phyloP scores from a whole-genome alignment of 2,888 invertebrate genomes.

The Dicyrtomina minuta region DNA sequence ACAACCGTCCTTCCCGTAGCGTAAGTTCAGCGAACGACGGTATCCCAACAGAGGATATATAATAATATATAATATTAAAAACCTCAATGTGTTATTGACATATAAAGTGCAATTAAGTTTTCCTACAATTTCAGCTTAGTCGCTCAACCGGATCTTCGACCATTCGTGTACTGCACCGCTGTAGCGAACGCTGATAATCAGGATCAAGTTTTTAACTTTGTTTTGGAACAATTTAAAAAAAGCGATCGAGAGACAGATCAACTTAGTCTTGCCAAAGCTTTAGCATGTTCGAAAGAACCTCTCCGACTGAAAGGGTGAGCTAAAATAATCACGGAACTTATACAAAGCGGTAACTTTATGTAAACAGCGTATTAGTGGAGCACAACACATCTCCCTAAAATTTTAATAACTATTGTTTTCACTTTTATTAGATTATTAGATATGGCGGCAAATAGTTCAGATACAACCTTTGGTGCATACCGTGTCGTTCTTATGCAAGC shows the following conservation, averaged over 20 bases:
- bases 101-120: too few relatives aligned
- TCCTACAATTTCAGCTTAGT: not conserved
- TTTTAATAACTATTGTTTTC: too few relatives aligned
- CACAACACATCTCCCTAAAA: too few relatives aligned
- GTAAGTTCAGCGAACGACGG: too few relatives aligned
- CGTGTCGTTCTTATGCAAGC: conserved; percentile 42
- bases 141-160: conserved; percentile 43
- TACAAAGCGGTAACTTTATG: not conserved
- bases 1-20: too few relatives aligned
- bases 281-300: conserved; percentile 43
- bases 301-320: conserved; percentile 34
- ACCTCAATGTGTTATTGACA: too few relatives aligned
- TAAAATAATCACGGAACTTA: not conserved
- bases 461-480: conserved; percentile 28
- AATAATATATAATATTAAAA: too few relatives aligned
- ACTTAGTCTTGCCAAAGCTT: conserved; percentile 39
- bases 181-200: conserved; percentile 44
- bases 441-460: not conserved
- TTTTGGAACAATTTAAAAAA: conserved; percentile 35
- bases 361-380: too few relatives aligned
- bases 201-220: conserved; percentile 32
- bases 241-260: conserved; percentile 18
- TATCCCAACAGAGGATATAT: too few relatives aligned
- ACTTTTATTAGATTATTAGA: conserved; percentile 30
- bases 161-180: conserved; percentile 45